phyloP scores from a whole-genome alignment of 2,113 vertebrate genomes.

The Ploceus nigricollis region DNA sequence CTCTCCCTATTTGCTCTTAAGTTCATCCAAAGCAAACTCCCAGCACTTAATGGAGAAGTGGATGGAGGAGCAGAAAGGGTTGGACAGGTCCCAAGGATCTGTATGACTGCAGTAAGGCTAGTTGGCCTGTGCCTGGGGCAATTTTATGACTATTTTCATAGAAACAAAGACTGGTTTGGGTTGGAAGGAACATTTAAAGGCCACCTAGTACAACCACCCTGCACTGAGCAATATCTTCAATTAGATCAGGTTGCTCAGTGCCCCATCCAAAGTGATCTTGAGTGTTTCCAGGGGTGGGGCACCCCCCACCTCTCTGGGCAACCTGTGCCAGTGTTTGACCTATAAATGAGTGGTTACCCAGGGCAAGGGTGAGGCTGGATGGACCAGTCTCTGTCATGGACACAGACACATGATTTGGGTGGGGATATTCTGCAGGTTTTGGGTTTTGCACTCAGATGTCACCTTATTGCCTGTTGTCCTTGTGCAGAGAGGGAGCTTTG shows the following conservation, averaged over 20 bases:
- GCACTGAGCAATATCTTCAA: not conserved
- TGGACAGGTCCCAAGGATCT: not conserved
- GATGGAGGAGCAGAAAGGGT: not conserved
- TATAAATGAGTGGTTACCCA: not conserved
- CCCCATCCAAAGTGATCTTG: too few relatives aligned
- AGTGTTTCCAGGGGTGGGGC: not conserved
- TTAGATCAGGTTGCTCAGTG: not conserved
- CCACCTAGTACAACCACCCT: not conserved
- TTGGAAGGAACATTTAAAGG: not conserved
- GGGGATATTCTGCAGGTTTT: not conserved
- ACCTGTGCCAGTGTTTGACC: not conserved
- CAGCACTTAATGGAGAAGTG: not conserved
- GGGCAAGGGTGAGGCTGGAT: not conserved
- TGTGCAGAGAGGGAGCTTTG: not conserved
- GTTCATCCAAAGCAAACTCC: not conserved
- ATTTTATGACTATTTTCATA: not conserved
- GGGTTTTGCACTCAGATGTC: not conserved
- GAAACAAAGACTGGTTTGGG: not conserved
- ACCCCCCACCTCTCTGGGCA: not conserved
- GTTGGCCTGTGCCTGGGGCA: not conserved
- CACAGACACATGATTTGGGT: fast-evolving
- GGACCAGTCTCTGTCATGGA: too few relatives aligned
- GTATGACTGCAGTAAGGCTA: not conserved
- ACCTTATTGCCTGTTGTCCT: not conserved
- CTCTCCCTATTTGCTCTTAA: not conserved